Percentiles rank a stretch among this genome's conserved stretches.
Evolutionary conservation across 2,888 invertebrate species (phyloP).

Genomic region (Tiphia femorata): DNA sequence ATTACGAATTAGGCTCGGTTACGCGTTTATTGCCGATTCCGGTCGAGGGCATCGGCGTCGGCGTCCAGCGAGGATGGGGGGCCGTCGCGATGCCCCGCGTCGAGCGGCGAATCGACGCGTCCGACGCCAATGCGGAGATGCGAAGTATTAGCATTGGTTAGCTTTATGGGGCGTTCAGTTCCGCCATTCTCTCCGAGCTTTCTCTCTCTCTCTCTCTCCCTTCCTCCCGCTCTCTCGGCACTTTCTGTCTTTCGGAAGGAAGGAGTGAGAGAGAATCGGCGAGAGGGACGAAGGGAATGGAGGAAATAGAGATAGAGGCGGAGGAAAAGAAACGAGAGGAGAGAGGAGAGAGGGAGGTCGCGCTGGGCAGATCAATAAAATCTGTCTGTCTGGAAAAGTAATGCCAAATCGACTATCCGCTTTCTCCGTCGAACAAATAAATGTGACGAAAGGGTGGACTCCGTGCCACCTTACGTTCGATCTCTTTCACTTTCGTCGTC

Average conservation of each 20-base stretch:
- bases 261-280: background rate
- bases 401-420: constrained; percentile 62
- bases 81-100: constrained; percentile 1
- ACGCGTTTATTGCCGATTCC: constrained; percentile 67
- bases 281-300: constrained; percentile 11
- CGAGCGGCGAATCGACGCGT: constrained; percentile 21
- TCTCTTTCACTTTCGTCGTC: too few relatives aligned
- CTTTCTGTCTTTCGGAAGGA: constrained; percentile 5
- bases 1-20: constrained; percentile 68
- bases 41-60: constrained; percentile 57
- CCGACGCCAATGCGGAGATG: constrained; percentile 64
- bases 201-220: constrained; percentile 31
- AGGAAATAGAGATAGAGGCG: background rate
- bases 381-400: constrained; percentile 64
- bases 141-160: constrained; percentile 74
- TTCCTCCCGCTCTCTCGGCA: background rate
- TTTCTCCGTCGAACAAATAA: constrained; percentile 39
- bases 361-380: constrained; percentile 65
- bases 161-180: constrained; percentile 74
- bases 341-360: constrained; percentile 17
- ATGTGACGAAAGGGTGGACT: too few relatives aligned
- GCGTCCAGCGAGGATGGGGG: constrained; percentile 39
- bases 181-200: constrained; percentile 56
- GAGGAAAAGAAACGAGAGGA: too few relatives aligned
- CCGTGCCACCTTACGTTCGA: too few relatives aligned